Evolutionary conservation across 2,888 invertebrate species (phyloP).

Genomic region (Thymelicus acteon): DNA sequence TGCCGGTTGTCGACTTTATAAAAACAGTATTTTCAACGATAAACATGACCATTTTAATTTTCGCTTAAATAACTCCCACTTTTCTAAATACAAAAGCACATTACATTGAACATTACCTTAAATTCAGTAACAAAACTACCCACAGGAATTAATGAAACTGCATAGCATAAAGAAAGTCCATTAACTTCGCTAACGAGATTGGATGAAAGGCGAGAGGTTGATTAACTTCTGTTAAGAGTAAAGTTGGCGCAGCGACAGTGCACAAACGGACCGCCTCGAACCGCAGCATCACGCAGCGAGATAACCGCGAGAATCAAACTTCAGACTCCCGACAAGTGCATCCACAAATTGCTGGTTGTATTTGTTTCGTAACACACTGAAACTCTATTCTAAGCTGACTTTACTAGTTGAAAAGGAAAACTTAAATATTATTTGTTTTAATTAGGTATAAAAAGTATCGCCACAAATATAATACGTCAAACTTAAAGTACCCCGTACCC

Average conservation of each 20-base stretch:
- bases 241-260: constrained; percentile 63
- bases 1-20: too few relatives aligned
- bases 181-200: constrained; percentile 76
- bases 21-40: too few relatives aligned
- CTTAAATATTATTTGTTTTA: too few relatives aligned
- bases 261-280: constrained; percentile 57
- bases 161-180: constrained; percentile 67
- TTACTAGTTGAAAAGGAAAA: background rate
- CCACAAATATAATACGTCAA: constrained; percentile 43
- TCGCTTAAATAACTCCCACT: too few relatives aligned
- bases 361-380: constrained; percentile 16
- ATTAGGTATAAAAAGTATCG: background rate
- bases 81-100: too few relatives aligned
- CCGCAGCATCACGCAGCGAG: constrained; percentile 60
- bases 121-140: constrained; percentile 47
- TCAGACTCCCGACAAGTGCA: constrained; percentile 29
- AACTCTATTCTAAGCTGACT: background rate
- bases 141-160: constrained; percentile 58
- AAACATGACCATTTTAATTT: too few relatives aligned
- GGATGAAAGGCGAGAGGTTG: constrained; percentile 69
- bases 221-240: constrained; percentile 71
- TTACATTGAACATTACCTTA: too few relatives aligned
- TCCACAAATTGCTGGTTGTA: constrained; percentile 26
- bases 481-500: too few relatives aligned
- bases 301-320: constrained; percentile 37